Percentiles rank a stretch among this genome's conserved stretches.
These are phyloP conservation scores for Mustelus asterias DNA, from an alignment of 2,113 vertebrate species.

Conservation along the genomic window DNA sequence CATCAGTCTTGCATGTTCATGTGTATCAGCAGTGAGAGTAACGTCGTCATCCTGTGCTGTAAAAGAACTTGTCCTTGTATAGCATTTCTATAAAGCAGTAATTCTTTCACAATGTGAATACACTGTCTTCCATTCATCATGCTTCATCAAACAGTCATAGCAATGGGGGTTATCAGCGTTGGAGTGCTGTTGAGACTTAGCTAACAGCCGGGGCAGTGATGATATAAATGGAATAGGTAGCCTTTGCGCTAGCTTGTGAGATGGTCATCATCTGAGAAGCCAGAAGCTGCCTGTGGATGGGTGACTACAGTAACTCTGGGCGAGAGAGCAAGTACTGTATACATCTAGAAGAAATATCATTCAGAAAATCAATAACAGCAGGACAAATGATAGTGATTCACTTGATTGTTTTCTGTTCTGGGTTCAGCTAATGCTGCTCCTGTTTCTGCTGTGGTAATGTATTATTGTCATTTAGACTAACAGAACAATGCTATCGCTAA, in stretches of 20 bases:
- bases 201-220: neutral
- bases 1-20: neutral
- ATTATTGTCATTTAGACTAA: neutral
- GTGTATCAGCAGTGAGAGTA: neutral
- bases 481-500: neutral
- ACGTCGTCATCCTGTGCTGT: neutral
- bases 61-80: neutral
- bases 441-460: neutral
- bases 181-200: neutral
- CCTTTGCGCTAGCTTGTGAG: neutral
- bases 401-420: neutral
- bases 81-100: neutral
- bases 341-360: neutral
- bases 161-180: neutral
- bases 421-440: neutral
- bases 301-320: neutral
- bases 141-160: neutral
- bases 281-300: neutral
- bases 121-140: neutral
- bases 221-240: neutral
- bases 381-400: neutral
- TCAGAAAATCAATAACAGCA: neutral
- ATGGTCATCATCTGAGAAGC: neutral
- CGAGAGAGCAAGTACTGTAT: neutral
- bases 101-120: neutral